A percentile compares a stretch with the other conserved stretches of the same genome.
phyloP scores from a whole-genome alignment of 2,888 invertebrate species.

The Hydriomena furcata region DNA sequence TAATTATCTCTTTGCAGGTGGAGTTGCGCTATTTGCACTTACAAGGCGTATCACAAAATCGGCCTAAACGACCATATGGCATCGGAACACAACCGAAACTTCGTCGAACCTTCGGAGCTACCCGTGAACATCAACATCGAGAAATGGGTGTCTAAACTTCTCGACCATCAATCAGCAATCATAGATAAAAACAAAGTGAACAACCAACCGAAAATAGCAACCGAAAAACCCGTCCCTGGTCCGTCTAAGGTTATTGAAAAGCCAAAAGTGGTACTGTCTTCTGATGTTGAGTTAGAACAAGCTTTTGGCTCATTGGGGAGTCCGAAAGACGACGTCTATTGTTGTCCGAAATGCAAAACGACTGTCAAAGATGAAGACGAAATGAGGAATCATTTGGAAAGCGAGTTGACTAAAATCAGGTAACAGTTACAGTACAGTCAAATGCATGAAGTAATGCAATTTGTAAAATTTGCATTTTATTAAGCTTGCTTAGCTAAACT shows the following conservation, averaged over 20 bases:
- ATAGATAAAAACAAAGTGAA: conserved; percentile 55
- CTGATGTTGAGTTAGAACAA: conserved; percentile 46
- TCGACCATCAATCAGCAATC: conserved; percentile 57
- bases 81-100: conserved; percentile 67
- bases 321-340: conserved; percentile 46
- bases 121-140: conserved; percentile 73
- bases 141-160: conserved; percentile 72
- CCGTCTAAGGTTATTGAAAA: conserved; percentile 19
- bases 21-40: conserved; percentile 83
- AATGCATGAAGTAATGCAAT: not conserved
- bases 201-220: conserved; percentile 48
- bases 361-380: conserved; percentile 46
- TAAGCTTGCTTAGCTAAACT: not conserved
- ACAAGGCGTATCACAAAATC: conserved; percentile 81
- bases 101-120: conserved; percentile 60
- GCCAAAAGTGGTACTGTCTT: conserved; percentile 11
- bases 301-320: conserved; percentile 62
- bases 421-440: conserved; percentile 52
- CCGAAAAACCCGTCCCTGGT: conserved; percentile 30
- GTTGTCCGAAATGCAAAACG: conserved; percentile 65
- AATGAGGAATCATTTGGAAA: conserved; percentile 67
- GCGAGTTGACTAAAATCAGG: conserved; percentile 69
- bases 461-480: no score
- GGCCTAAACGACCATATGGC: conserved; percentile 81
- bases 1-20: conserved; percentile 68